Percentiles rank a stretch among this genome's conserved stretches.
Conservation (phyloP, 2,797 vertebrate genomes). For the Poliocrania exsul region DNA sequence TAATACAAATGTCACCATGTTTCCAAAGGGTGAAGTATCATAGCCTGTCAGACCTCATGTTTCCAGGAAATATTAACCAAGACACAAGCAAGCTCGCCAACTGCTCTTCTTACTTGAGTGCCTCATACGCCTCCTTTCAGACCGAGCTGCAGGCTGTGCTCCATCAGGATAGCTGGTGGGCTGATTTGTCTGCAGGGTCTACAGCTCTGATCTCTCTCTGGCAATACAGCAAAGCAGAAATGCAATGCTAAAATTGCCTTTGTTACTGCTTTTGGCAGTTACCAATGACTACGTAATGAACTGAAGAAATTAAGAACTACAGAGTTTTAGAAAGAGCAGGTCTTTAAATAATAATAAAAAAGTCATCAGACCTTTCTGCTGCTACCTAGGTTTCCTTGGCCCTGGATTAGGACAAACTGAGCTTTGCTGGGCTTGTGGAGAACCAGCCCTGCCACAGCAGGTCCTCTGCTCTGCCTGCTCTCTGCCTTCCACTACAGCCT, state of each 20-base stretch:
- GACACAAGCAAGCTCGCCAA: background rate
- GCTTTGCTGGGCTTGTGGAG: background rate
- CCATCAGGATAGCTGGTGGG: background rate
- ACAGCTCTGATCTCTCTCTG: background rate
- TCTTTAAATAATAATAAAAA: background rate
- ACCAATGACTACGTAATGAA: background rate
- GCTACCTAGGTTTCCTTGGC: background rate
- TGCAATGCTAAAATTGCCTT: background rate
- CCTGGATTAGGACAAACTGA: background rate
- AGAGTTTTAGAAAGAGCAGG: background rate
- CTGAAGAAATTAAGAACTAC: background rate
- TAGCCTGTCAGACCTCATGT: background rate
- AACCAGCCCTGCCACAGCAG: background rate
- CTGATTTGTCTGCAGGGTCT: background rate
- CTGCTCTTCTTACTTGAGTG: background rate
- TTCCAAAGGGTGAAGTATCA: background rate
- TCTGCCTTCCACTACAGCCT: background rate
- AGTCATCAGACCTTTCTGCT: background rate
- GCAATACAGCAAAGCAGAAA: background rate
- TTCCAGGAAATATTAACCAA: background rate
- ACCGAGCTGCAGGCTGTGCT: background rate
- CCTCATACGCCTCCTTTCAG: background rate
- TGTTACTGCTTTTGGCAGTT: background rate
- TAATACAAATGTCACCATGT: background rate
- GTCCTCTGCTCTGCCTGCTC: background rate